A percentile compares a stretch with the other conserved stretches of the same genome.
phyloP scores from a whole-genome alignment of 2,888 invertebrate genomes.

The Osmoderma eremita region DNA sequence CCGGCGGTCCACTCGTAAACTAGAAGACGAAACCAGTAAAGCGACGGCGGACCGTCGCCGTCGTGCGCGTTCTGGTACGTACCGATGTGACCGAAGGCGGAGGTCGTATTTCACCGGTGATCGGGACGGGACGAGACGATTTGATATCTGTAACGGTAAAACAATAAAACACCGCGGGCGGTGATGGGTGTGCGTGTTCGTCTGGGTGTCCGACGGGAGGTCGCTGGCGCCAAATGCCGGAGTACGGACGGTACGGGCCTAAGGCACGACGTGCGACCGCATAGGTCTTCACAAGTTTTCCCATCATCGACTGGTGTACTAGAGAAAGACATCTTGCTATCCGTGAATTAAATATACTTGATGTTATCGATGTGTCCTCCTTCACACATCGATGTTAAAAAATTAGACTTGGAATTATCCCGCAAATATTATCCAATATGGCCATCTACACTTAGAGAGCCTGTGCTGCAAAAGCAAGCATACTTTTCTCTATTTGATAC shows the following conservation, averaged over 20 bases:
- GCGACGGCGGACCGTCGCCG: constrained; percentile 22
- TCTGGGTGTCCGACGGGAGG: constrained; percentile 62
- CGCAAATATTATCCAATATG: no score
- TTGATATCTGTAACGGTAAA: constrained; percentile 63
- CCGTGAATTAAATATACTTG: no score
- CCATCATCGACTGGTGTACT: no score
- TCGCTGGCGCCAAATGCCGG: constrained; percentile 59
- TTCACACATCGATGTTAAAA: no score
- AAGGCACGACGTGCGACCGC: constrained; percentile 9
- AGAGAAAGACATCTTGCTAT: no score
- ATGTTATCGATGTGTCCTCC: no score
- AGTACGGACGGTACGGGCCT: constrained; percentile 19
- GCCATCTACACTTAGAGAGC: no score
- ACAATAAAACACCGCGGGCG: constrained; percentile 64
- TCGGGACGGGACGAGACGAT: constrained; percentile 46
- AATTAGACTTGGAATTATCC: no score
- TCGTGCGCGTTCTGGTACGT: constrained; percentile 1
- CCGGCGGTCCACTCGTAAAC: constrained; percentile 47
- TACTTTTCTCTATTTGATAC: no score
- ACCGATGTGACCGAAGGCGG: constrained; percentile 37
- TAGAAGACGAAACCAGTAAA: constrained; percentile 41
- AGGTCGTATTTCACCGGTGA: constrained; percentile 50
- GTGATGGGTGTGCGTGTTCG: constrained; percentile 61
- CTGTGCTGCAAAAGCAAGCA: no score
- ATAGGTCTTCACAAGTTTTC: not conserved